phyloP scores from a whole-genome alignment of 2,888 invertebrate genomes.

The Amiota communis region DNA sequence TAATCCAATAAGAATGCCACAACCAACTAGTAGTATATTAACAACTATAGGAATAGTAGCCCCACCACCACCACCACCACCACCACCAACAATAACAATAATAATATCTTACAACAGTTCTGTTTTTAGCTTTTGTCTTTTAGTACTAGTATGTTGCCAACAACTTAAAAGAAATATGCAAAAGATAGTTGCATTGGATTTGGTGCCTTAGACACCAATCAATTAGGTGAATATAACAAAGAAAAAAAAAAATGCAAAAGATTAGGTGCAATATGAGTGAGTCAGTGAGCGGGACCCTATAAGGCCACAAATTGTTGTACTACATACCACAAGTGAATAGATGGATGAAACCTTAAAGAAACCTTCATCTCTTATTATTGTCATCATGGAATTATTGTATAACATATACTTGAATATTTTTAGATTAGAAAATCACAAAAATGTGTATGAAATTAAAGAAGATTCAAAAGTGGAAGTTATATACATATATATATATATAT shows the following conservation, averaged over 20 bases:
- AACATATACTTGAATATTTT: too few species aligned
- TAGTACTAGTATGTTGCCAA: background rate
- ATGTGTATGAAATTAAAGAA: conserved; percentile 2
- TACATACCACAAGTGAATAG: too few species aligned
- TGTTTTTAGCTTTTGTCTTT: background rate
- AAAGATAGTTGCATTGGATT: background rate
- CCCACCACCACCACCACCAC: conserved; percentile 8
- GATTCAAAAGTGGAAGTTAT: background rate
- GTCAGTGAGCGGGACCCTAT: too few species aligned
- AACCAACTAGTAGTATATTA: conserved; percentile 32
- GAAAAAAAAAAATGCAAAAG: too few species aligned
- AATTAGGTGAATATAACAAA: too few species aligned
- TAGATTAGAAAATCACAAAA: background rate
- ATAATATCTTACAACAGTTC: background rate
- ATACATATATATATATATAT: background rate
- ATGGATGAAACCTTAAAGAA: too few species aligned
- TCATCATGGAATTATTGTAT: background rate
- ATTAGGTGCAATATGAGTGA: too few species aligned
- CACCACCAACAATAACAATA: conserved; percentile 3
- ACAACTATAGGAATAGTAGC: conserved; percentile 10
- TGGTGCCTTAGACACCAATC: too few species aligned
- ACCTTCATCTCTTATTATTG: background rate
- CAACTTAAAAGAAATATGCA: background rate
- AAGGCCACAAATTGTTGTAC: too few species aligned
- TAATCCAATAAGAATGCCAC: conserved; percentile 28